Percentiles rank a stretch among this genome's conserved stretches.
Evolutionary conservation across 2,797 vertebrate genomes (phyloP).

Genomic region (Onychomys leucogaster): DNA sequence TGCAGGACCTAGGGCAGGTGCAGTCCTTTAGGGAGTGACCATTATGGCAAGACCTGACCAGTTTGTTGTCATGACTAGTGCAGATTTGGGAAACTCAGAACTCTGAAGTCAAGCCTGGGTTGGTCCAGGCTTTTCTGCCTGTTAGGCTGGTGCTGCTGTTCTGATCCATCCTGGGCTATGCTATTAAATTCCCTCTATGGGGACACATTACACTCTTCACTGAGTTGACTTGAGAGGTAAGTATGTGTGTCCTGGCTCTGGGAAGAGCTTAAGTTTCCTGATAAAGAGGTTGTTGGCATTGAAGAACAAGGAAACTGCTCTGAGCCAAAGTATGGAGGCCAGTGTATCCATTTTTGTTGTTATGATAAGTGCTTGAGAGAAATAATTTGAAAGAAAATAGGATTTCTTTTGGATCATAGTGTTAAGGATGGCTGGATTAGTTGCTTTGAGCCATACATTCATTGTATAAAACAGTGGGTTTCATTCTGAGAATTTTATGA

Average conservation of each 20-base stretch:
- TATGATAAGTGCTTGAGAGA: too few relatives aligned
- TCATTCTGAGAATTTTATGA: neutral
- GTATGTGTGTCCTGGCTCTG: neutral
- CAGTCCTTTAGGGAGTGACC: neutral
- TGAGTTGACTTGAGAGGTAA: neutral
- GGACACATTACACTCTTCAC: neutral
- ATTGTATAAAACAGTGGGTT: neutral
- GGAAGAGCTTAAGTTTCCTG: neutral
- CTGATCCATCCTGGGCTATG: neutral
- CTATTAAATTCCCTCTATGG: neutral
- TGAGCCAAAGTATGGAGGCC: neutral
- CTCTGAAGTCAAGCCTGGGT: neutral
- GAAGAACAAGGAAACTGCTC: neutral
- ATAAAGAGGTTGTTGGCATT: neutral
- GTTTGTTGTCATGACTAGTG: neutral
- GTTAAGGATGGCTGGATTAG: neutral
- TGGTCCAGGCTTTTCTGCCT: neutral
- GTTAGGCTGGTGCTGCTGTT: neutral
- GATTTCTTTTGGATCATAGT: neutral
- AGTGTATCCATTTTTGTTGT: neutral
- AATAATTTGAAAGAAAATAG: too few relatives aligned
- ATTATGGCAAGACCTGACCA: neutral
- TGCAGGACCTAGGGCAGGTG: neutral
- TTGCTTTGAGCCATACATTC: neutral
- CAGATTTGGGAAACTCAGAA: neutral